Base-by-base conservation (phyloP, 1,140 invertebrate species). In the Macrobrachium nipponense region DNA sequence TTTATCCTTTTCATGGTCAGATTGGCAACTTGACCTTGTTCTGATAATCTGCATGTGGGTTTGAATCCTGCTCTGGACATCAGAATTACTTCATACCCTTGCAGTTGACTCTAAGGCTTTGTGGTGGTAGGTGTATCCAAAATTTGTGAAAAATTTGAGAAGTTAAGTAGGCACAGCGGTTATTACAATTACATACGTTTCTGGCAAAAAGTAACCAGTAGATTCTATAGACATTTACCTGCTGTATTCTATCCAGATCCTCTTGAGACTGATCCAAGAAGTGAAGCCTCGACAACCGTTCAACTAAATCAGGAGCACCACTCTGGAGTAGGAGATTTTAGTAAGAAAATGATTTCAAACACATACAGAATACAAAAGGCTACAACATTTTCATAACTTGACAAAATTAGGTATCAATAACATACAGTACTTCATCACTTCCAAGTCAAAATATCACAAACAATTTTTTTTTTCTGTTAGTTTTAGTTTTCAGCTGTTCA, bases 241-340 rank as follows among this genome's bases (percentile, higher is more conserved):
- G 95, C 17, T 95, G 96, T 90, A 97, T 97, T 89, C 95, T 93
- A 90, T 96, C 96, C 76, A 96, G 95, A 91, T 97, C 96, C 89
- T 97, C 96, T 91, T 96, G 95, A 68, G 95, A 91, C 77, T 90
- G 89, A 58, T 89, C 89, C 17, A 88, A 62, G 20, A 88, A 70
- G 36, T 88, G 88, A 51, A 88, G 68, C 36, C 80, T 76, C 23
- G 85, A 83, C 36, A 88, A 73, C 68, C 85, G 79, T 36, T 89
- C 82, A 15, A 77, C 66, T 43, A 87, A 62, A 20, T 84, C 87
- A 12, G 64, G 14, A 17, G 61, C 82, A 60, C 86, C 86, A 82
- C 83, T 87, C 88, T 87, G 80, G 44, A 51, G 66, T 44, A 72
- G 60, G 23, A 60, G 60, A 64, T 5, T n/a, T 51, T 23, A 36